Conservation (phyloP, 64 coral and sea anemone genomes). For the Orbicella faveolata region DNA sequence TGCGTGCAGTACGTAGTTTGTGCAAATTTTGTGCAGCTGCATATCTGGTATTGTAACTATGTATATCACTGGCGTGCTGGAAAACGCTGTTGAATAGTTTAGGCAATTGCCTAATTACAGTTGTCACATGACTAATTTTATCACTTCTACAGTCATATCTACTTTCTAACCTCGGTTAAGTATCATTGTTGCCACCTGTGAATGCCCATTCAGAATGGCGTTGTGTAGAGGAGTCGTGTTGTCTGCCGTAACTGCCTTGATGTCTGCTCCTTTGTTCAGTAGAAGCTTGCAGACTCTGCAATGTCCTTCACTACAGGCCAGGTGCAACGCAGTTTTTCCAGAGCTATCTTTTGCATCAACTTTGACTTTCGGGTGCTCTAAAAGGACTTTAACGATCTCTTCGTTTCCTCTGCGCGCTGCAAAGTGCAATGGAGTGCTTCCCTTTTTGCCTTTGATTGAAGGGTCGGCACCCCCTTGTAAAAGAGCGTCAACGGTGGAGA, state of each 20-base stretch:
- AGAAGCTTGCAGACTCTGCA: not conserved
- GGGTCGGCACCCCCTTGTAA: conserved; percentile 49
- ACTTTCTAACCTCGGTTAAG: conserved; percentile 23
- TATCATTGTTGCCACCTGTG: not conserved
- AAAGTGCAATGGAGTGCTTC: conserved; percentile 44
- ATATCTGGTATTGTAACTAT: no score
- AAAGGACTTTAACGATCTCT: conserved; percentile 47
- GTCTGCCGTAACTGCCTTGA: conserved; percentile 21
- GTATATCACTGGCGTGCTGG: conserved; percentile 39
- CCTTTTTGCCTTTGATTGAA: conserved; percentile 26
- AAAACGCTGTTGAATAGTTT: not conserved
- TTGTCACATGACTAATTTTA: no score
- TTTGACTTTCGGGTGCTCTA: not conserved
- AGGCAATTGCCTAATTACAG: no score
- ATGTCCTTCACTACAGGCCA: conserved; percentile 40
- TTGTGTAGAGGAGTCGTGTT: conserved; percentile 24
- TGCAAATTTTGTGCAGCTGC: no score
- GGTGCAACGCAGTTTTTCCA: conserved; percentile 23
- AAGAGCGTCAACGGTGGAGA: conserved; percentile 31
- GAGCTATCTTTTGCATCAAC: conserved; percentile 28
- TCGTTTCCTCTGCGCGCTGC: conserved; percentile 40
- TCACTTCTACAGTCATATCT: no score
- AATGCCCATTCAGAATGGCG: conserved; percentile 24
- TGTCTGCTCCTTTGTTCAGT: conserved; percentile 32
- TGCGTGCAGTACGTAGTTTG: not conserved